Base-by-base conservation (phyloP, 2,888 invertebrate species). In the Lasioglossum villosulum region DNA sequence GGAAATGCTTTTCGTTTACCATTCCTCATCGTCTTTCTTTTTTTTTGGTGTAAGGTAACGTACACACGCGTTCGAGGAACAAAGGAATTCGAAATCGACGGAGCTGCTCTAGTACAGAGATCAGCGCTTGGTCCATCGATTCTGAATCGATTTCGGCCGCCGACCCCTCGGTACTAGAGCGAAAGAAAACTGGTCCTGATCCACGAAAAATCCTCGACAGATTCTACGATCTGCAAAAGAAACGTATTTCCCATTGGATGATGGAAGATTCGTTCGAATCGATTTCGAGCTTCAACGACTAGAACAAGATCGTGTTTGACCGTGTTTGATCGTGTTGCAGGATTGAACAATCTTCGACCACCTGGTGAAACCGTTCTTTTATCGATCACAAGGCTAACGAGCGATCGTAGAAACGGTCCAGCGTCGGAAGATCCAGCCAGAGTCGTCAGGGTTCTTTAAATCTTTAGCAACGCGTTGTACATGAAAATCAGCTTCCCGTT, bases 401-500 rank as follows among this genome's bases (percentile, higher is more conserved):
- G 27, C 34, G 45, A 56, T 66, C 81, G 82, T 71, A 80, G 74
- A 86, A 75, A 19, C 78, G 71, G 59, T 85, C 68, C 56, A 37
- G 34, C 12, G 30, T 83, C 63, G 71, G 52, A 10, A 73, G 74
- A 59, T 34, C 30, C 30, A 27, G 68, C 56, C 52, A 34, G 66
- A 77, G 89, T 89, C 84, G 89, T 90, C 86, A 80, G 42, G 63
- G 71, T 81, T 93, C 90, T 52, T 52, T n/a, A 94, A 84, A 93
- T 93, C 87, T 94, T 95, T 30, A 92, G 91, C 73, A 92, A 90
- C 79, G 92, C 91, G 82, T 93, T 93, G 90, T 94, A 94, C 45
- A 92, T 87, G 82, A 95, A 95, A 83, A 95, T 92, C 75, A 93
- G 90, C 88, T 94, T 95, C 16, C 93, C 94, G n/a, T 90, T 92